These are phyloP conservation scores for Lemur catta DNA, from an alignment of 2,797 vertebrate genomes.

Conservation along the genomic window DNA sequence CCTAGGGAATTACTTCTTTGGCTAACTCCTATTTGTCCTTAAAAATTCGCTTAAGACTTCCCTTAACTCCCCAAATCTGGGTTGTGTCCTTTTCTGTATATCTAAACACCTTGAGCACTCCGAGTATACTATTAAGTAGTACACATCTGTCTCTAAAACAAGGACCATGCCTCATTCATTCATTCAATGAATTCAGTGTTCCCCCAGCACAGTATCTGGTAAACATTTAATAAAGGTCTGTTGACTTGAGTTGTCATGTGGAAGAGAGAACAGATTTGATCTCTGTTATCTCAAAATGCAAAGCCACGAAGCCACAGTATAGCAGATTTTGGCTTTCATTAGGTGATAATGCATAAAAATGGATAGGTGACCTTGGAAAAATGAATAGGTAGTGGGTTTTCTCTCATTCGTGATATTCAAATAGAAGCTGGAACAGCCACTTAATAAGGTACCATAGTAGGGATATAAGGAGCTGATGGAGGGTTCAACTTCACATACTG, in stretches of 20 bases:
- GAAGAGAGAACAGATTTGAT: background rate
- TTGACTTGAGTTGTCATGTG: background rate
- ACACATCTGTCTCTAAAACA: background rate
- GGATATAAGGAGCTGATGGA: background rate
- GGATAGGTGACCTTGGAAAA: background rate
- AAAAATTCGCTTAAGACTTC: background rate
- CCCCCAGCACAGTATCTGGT: background rate
- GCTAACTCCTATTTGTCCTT: background rate
- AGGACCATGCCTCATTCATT: background rate
- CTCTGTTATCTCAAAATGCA: background rate
- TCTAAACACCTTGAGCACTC: background rate
- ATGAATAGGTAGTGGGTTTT: background rate
- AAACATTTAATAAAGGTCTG: background rate
- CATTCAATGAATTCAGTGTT: too few species aligned
- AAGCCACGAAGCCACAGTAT: background rate
- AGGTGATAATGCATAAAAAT: background rate
- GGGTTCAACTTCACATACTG: background rate
- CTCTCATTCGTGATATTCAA: background rate
- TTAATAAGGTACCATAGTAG: background rate
- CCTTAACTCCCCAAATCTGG: background rate
- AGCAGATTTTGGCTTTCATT: background rate
- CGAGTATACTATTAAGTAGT: background rate
- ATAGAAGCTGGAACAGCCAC: background rate
- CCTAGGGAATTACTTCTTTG: background rate
- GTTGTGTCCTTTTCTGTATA: background rate